Conservation (phyloP, 2,797 vertebrate genomes). For the Carapus acus region DNA sequence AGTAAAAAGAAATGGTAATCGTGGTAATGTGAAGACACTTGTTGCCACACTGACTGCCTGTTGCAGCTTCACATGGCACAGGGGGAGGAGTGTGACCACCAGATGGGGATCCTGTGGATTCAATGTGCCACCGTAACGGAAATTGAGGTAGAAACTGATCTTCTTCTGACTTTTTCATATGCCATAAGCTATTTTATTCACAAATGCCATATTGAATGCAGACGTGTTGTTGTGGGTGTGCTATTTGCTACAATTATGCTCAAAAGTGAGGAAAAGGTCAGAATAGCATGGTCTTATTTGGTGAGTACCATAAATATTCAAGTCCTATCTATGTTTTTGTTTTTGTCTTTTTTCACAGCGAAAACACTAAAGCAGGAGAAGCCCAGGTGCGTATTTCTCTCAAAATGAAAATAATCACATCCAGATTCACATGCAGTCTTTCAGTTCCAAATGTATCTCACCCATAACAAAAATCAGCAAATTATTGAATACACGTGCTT, state of each 20-base stretch:
- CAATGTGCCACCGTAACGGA: constrained; percentile 59
- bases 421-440: too few species aligned
- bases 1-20: constrained; percentile 71
- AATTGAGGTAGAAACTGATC: constrained; percentile 55
- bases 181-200: constrained; percentile 67
- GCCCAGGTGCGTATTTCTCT: too few species aligned
- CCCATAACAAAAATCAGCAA: too few species aligned
- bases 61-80: constrained; percentile 62
- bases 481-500: too few species aligned
- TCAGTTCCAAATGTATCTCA: too few species aligned
- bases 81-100: constrained; percentile 41
- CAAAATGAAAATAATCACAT: too few species aligned
- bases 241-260: too few species aligned
- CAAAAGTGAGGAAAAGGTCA: background rate
- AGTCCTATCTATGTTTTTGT: too few species aligned
- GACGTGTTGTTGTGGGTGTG: constrained; percentile 1
- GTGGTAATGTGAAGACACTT: constrained; percentile 76
- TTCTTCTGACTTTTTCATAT: constrained; percentile 70
- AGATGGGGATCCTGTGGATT: constrained; percentile 61
- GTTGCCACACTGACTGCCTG: constrained; percentile 74
- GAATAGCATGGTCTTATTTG: too few species aligned
- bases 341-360: too few species aligned
- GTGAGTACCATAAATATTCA: too few species aligned
- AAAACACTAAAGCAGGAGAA: too few species aligned
- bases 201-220: constrained; percentile 57